Conservation (phyloP, 2,797 vertebrate genomes). For the Pristis pectinata region DNA sequence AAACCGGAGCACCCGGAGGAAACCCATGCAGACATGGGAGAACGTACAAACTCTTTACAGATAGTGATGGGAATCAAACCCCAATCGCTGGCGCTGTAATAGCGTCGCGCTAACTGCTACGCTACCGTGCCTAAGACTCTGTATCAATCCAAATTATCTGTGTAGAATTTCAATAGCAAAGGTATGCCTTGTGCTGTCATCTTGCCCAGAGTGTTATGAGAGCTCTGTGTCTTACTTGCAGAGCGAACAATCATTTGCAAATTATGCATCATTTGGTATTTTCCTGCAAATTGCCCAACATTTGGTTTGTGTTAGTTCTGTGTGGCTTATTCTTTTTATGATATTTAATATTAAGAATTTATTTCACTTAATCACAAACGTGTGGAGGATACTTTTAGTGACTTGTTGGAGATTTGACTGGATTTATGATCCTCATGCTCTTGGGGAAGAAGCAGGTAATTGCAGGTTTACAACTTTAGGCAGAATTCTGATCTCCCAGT, state of each 20-base stretch:
- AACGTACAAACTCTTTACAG: no score
- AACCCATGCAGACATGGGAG: no score
- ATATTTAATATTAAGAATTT: background rate
- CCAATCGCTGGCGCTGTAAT: no score
- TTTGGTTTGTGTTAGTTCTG: background rate
- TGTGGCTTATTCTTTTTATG: background rate
- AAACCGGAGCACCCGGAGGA: no score
- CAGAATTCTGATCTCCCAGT: no score
- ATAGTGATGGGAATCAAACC: no score
- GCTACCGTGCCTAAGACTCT: background rate
- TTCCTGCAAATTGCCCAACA: background rate
- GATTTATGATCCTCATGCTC: background rate
- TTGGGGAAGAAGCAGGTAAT: background rate
- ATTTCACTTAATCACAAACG: background rate
- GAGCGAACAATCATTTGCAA: background rate
- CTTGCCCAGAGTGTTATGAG: background rate
- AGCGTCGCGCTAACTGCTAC: no score
- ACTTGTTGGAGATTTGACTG: background rate
- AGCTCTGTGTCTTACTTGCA: background rate
- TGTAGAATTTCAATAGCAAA: background rate
- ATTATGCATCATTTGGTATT: background rate
- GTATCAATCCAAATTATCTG: background rate
- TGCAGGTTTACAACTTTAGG: background rate
- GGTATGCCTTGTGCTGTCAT: background rate
- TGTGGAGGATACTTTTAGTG: background rate